Conservation (phyloP, 1,140 invertebrate species). For the Radopholus similis region DNA sequence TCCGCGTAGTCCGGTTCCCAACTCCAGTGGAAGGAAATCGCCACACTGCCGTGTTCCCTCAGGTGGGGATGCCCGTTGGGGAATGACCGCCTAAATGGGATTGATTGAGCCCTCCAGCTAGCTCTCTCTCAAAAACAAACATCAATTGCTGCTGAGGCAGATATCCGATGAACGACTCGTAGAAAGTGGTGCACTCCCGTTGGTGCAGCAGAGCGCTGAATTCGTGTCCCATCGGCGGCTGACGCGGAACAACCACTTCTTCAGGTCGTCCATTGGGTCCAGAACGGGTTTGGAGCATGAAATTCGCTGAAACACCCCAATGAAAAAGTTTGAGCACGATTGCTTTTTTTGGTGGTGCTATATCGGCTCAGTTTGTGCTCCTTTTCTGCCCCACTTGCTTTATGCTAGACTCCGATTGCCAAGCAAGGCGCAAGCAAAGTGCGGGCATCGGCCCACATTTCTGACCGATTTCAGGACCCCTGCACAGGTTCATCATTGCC, state of each 20-base stretch:
- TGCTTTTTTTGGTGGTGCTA: neutral
- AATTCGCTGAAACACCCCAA: slow-evolving; percentile 6
- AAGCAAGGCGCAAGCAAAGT: neutral
- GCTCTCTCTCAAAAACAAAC: neutral
- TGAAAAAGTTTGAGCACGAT: neutral
- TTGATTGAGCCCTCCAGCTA: neutral
- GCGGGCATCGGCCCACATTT: slow-evolving; percentile 24
- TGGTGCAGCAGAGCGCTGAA: neutral
- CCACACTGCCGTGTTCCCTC: too few species aligned
- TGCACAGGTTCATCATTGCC: slow-evolving; percentile 37
- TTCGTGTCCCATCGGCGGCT: neutral
- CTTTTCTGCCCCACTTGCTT: slow-evolving; percentile 24
- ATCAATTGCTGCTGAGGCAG: neutral
- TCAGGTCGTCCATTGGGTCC: neutral
- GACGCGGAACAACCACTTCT: neutral
- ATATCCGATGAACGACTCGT: slow-evolving; percentile 17
- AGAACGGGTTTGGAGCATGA: neutral
- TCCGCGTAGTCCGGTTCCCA: slow-evolving; percentile 5
- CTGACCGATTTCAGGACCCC: slow-evolving; percentile 34
- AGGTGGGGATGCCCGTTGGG: slow-evolving; percentile 13
- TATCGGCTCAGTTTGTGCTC: slow-evolving; percentile 24
- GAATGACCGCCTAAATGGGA: neutral
- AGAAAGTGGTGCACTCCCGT: slow-evolving; percentile 8
- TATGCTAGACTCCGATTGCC: neutral
- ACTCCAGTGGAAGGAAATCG: slow-evolving; percentile 15